These are phyloP conservation scores for Apodemia mormo DNA, from an alignment of 2,888 invertebrate genomes.

Conservation along the genomic window DNA sequence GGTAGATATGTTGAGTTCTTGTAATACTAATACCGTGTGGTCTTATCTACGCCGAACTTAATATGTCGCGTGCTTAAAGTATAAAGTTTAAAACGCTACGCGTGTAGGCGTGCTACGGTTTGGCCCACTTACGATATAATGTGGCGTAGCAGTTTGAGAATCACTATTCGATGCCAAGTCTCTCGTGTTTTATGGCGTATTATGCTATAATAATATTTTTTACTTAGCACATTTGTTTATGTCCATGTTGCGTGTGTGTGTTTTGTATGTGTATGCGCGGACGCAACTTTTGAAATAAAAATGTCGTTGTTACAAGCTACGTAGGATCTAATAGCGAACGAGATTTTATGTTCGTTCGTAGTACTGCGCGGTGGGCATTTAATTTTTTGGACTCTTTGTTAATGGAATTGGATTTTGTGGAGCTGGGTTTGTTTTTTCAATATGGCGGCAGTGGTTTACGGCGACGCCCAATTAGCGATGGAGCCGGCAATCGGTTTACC, in stretches of 20 bases:
- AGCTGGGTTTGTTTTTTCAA: constrained; percentile 51
- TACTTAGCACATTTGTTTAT: constrained; percentile 78
- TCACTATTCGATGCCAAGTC: constrained; percentile 47
- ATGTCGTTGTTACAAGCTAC: constrained; percentile 59
- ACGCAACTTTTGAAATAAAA: constrained; percentile 56
- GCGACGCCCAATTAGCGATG: constrained; percentile 61
- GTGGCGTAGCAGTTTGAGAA: constrained; percentile 57
- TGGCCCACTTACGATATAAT: constrained; percentile 32
- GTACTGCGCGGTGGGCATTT: constrained; percentile 60
- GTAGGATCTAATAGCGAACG: constrained; percentile 64
- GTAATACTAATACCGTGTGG: neutral
- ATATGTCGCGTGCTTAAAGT: neutral
- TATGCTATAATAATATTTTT: constrained; percentile 79
- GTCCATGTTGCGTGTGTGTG: constrained; percentile 42
- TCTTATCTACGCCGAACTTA: neutral
- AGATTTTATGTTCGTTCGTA: constrained; percentile 71
- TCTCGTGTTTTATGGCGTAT: constrained; percentile 76
- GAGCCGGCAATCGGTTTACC: constrained; percentile 48
- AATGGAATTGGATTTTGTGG: constrained; percentile 48
- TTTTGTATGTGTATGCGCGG: constrained; percentile 49
- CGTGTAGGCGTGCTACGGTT: constrained; percentile 43
- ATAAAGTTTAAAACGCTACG: constrained; percentile 39
- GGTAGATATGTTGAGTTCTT: too few relatives aligned
- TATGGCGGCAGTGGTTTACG: constrained; percentile 50
- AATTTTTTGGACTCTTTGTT: constrained; percentile 53